A percentile compares a stretch with the other conserved stretches of the same genome.
phyloP scores from a whole-genome alignment of 2,888 invertebrate species.

The Mycogona germanica region DNA sequence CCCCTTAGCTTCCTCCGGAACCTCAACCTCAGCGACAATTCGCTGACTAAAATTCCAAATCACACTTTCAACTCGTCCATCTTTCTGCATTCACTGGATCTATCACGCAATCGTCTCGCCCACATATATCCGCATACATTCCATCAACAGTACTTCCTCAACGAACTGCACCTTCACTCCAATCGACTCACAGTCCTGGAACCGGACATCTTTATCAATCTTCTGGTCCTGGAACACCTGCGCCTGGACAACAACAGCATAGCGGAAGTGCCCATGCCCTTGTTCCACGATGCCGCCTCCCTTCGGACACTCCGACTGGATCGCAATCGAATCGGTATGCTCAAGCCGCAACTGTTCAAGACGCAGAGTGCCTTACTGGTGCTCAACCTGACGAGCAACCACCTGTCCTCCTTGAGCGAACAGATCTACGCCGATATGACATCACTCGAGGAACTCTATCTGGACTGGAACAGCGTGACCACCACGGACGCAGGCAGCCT shows the following conservation, averaged over 20 bases:
- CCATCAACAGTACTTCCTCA: conserved; percentile 14
- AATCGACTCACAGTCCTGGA: conserved; percentile 22
- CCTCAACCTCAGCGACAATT: conserved; percentile 40
- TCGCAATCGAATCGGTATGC: conserved; percentile 8
- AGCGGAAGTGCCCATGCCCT: background rate
- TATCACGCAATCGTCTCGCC: conserved; percentile 15
- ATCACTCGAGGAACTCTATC: conserved; percentile 11
- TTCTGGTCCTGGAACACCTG: conserved; percentile 14
- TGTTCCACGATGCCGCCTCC: background rate
- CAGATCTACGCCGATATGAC: conserved; percentile 4
- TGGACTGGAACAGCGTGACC: conserved; percentile 9
- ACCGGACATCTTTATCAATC: conserved; percentile 13
- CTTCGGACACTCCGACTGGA: conserved; percentile 9
- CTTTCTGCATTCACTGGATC: conserved; percentile 14
- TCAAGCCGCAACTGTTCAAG: conserved; percentile 11
- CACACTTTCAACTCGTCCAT: conserved; percentile 18
- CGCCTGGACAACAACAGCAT: conserved; percentile 16
- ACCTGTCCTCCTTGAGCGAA: conserved; percentile 5
- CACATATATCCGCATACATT: conserved; percentile 14
- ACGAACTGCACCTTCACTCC: conserved; percentile 21
- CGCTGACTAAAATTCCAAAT: conserved; percentile 20
- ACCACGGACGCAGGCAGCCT: background rate
- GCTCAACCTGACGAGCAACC: conserved; percentile 16
- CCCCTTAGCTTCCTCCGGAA: conserved; percentile 45
- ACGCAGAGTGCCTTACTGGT: conserved; percentile 5